These are phyloP conservation scores for Hapalemur alaotrensis DNA, from an alignment of 2,797 vertebrate species.

Conservation along the genomic window DNA sequence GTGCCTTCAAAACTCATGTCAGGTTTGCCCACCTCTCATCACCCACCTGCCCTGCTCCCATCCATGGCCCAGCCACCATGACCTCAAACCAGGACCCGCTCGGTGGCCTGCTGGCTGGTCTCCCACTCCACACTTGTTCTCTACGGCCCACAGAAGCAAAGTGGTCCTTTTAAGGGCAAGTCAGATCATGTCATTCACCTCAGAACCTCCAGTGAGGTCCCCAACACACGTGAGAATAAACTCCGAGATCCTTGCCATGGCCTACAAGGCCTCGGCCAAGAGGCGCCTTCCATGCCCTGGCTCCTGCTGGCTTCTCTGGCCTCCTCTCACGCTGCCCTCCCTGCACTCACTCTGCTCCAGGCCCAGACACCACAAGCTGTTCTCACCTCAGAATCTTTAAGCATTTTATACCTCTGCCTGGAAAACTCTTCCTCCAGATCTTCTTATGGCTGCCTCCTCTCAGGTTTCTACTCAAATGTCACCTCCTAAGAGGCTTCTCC, in stretches of 20 bases:
- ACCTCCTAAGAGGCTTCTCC: neutral
- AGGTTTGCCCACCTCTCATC: neutral
- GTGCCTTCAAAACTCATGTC: neutral
- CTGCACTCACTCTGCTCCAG: neutral
- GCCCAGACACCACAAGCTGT: neutral
- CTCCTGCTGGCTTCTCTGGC: neutral
- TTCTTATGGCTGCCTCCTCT: neutral
- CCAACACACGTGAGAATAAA: neutral
- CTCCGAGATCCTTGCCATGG: neutral
- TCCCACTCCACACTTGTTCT: neutral
- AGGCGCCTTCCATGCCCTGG: neutral
- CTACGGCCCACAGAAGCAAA: neutral
- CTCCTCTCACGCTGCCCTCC: neutral
- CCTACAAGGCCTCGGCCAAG: neutral
- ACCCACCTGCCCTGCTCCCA: neutral
- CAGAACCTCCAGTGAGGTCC: neutral
- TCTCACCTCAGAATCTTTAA: neutral
- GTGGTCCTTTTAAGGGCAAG: neutral
- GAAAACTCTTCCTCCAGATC: neutral
- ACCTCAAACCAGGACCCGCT: rapidly evolving
- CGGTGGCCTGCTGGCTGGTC: neutral
- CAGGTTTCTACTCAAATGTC: neutral
- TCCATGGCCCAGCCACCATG: neutral
- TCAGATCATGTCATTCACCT: neutral
- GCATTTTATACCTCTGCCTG: neutral